phyloP scores from a whole-genome alignment of 2,113 vertebrate genomes.

The Jaculus jaculus region DNA sequence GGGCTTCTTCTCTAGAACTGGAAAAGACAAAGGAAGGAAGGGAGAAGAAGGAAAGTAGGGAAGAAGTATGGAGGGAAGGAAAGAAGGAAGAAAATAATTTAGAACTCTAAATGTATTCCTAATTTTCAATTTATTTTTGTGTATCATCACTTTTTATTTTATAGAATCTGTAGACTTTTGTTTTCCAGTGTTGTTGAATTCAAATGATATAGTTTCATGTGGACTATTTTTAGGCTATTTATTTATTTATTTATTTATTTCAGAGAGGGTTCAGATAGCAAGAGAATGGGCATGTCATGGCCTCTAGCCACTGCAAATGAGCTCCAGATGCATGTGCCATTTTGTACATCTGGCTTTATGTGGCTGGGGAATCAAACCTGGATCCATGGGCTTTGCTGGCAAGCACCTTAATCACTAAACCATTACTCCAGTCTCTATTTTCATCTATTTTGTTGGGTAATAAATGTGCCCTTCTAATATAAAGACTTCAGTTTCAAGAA shows the following conservation, averaged over 20 bases:
- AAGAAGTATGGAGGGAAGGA: fast-evolving
- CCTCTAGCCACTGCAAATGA: too few species aligned
- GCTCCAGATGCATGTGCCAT: too few species aligned
- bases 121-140: neutral
- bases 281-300: too few species aligned
- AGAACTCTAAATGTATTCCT: neutral
- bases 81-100: neutral
- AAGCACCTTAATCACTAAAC: too few species aligned
- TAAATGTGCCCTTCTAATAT: neutral
- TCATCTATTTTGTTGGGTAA: neutral
- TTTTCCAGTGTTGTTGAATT: neutral
- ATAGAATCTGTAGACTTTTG: neutral
- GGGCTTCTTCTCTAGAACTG: neutral
- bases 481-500: neutral
- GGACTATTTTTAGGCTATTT: too few species aligned
- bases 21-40: too few species aligned
- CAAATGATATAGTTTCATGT: neutral
- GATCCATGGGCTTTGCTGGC: too few species aligned
- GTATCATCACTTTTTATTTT: neutral
- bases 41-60: too few species aligned
- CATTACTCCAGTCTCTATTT: neutral
- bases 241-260: too few species aligned
- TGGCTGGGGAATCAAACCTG: too few species aligned
- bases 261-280: too few species aligned
- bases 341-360: too few species aligned